phyloP scores from a whole-genome alignment of 2,797 vertebrate species.

The Xiphorhynchus erythropygius region DNA sequence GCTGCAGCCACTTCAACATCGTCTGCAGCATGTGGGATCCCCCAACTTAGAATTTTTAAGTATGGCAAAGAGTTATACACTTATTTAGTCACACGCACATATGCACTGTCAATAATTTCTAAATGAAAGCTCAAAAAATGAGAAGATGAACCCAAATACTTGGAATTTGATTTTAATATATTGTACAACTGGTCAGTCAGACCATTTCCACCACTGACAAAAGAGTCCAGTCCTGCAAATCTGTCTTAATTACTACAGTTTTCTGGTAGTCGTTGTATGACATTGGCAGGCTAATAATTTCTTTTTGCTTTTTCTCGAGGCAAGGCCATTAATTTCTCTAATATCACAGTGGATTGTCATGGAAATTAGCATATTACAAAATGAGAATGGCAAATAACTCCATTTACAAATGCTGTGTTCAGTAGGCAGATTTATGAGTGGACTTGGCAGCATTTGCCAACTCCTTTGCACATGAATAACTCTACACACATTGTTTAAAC shows the following conservation, averaged over 20 bases:
- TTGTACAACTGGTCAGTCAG: neutral
- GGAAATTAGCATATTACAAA: constrained; percentile 21
- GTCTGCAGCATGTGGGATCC: neutral
- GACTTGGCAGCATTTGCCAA: constrained; percentile 35
- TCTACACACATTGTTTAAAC: constrained; percentile 11
- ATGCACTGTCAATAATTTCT: neutral
- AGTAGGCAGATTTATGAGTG: constrained; percentile 31
- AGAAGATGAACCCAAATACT: neutral
- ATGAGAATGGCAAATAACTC: constrained; percentile 8
- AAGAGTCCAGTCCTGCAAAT: neutral
- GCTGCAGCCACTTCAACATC: neutral
- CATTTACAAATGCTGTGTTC: constrained; percentile 2
- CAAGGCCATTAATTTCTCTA: neutral
- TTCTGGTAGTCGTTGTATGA: neutral
- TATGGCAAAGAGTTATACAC: neutral
- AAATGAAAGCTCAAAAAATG: neutral
- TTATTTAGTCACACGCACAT: neutral
- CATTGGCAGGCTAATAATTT: neutral
- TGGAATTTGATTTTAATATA: neutral
- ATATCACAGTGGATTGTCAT: neutral
- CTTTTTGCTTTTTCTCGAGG: neutral
- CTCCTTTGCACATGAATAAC: constrained; percentile 44
- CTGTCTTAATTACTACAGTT: neutral
- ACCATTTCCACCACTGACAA: neutral
- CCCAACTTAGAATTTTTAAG: neutral